phyloP scores from a whole-genome alignment of 1,140 invertebrate species.

The Cephus cinctus region DNA sequence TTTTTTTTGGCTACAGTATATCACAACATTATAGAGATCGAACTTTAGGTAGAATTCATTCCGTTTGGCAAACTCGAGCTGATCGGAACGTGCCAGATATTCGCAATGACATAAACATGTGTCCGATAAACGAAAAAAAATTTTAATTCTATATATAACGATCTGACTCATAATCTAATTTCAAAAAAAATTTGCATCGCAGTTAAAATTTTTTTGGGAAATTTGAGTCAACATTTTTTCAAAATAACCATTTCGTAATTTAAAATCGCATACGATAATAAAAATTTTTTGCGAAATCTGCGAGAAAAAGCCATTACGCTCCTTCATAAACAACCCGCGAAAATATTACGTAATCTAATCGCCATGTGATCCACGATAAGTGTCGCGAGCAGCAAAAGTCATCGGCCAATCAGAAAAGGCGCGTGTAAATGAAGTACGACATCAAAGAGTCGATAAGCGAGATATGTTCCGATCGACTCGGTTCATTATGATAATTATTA shows the following conservation, averaged over 20 bases:
- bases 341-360: too few species aligned
- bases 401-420: too few species aligned
- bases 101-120: too few species aligned
- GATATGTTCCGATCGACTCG: background rate
- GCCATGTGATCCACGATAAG: too few species aligned
- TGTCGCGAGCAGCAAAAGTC: too few species aligned
- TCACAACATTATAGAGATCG: slow-evolving; percentile 49
- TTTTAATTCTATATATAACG: slow-evolving; percentile 13
- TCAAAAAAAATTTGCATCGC: slow-evolving; percentile 1
- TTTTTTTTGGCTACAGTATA: slow-evolving; percentile 40
- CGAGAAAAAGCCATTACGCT: too few species aligned
- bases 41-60: slow-evolving; percentile 45
- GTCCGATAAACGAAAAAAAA: too few species aligned
- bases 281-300: too few species aligned
- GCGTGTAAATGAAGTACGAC: background rate
- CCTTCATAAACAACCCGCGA: too few species aligned
- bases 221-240: background rate
- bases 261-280: too few species aligned
- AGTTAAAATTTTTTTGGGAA: slow-evolving; percentile 1
- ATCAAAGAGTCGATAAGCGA: background rate
- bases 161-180: slow-evolving; percentile 4
- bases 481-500: slow-evolving; percentile 1
- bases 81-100: background rate
- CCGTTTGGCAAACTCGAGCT: slow-evolving; percentile 16
- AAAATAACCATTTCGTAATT: too few species aligned